Base-by-base conservation (phyloP, 2,888 invertebrate species). In the Heteromurus nitidus region DNA sequence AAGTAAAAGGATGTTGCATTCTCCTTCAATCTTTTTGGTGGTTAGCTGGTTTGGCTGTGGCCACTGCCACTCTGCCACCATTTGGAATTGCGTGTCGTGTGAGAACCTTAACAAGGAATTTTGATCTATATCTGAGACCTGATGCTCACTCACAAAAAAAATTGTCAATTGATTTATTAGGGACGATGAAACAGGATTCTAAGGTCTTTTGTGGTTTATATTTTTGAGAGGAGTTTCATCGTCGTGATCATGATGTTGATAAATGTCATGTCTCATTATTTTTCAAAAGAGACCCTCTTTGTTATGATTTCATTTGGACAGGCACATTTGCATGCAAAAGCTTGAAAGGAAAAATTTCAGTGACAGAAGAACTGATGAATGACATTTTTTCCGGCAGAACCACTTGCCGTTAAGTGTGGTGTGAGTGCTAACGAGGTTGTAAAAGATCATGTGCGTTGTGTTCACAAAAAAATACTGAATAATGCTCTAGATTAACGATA, bases 111-210 rank as follows among this genome's bases (percentile, higher is more conserved):
- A 76, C 68, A 60, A 74, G 68, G 47, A 65, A 7, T 65, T 47
- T n/a, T 47, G 68, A 60, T 60, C 44, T 44, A 68, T 76, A 76
- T 76, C 64, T 55, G 36, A 3, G 22, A 65, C 65, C 65, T 42
- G 24, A 44, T 44, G 62, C 62, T 64, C 22, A 16, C 36, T n/a
- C 31, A 65, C 18, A 22, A 65, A 22, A 30, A 22, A 44, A 26
- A 20, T 18, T 24, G 50, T 53, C 50, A 53, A 53, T 50, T 68
- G 75, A 67, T 76, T 75, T 76, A 76, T 76, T 68, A 50, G 30
- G 65, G 42, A 60, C 44, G 36, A 24, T 50, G 30, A 76, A 76
- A 76, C 76, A 68, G 76, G 76, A 76, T 68, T 76, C 20, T 22
- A 13, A 47, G 20, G 20, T 11, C 22, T 58, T 5, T 30, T 58